Percentiles rank a stretch among this genome's conserved stretches.
Conservation (phyloP, 2,888 invertebrate species). For the Eupsilia transversa region DNA sequence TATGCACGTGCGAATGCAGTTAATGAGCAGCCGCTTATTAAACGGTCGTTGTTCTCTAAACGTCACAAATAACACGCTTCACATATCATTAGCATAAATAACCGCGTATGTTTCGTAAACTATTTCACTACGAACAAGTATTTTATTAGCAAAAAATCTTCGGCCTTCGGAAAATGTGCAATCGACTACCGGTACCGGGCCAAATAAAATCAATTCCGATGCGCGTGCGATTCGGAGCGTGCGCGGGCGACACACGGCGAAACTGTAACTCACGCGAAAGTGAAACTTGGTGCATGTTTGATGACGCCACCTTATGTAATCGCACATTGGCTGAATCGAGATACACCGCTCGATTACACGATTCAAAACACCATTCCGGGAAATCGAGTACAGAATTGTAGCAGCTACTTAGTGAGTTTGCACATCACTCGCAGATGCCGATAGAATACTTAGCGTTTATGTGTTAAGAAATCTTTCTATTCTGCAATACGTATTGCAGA, state of each 20-base stretch:
- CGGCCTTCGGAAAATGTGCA: constrained; percentile 70
- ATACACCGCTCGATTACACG: constrained; percentile 76
- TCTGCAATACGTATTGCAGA: constrained; percentile 53
- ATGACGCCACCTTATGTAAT: constrained; percentile 81
- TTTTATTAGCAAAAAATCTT: constrained; percentile 60
- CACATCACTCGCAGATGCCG: constrained; percentile 68
- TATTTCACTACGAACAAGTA: constrained; percentile 66
- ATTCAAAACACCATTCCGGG: constrained; percentile 74
- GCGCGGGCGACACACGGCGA: constrained; percentile 70
- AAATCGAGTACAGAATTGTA: constrained; percentile 70
- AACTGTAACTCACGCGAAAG: constrained; percentile 87
- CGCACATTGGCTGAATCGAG: constrained; percentile 73
- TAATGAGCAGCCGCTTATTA: constrained; percentile 43
- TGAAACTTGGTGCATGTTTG: constrained; percentile 82
- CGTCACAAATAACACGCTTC: constrained; percentile 48
- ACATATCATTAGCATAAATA: constrained; percentile 70
- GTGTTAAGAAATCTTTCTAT: constrained; percentile 69
- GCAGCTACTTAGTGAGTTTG: constrained; percentile 62
- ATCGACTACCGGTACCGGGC: constrained; percentile 78
- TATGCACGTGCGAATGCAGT: constrained; percentile 36
- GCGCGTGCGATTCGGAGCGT: constrained; percentile 68
- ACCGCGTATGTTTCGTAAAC: constrained; percentile 72
- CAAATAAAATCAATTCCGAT: constrained; percentile 72
- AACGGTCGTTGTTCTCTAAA: constrained; percentile 57
- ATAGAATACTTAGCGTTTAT: constrained; percentile 64